Evolutionary conservation across 2,888 invertebrate species (phyloP), one percentile per base, ranked within the genome.

Genomic region (Apamea monoglypha): DNA sequence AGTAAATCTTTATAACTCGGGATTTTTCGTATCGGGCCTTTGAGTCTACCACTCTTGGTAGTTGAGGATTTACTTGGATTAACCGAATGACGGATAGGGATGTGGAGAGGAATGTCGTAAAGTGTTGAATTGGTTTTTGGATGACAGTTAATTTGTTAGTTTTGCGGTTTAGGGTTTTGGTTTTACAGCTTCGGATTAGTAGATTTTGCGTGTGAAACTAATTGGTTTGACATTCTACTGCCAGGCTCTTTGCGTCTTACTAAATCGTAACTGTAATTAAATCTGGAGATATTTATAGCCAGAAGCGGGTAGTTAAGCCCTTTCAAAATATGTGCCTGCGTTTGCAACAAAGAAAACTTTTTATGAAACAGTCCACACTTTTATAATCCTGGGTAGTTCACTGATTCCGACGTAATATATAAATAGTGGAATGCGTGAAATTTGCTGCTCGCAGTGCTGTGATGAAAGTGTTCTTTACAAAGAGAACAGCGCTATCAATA

Each of bases 1-100:
- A 95, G 95, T 95, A 94, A 94, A 94, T 95, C 95, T 95, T 94
- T 94, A 93, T 93, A 94, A 93, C 93, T 93, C 89, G 89, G 90
- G 92, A 93, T 93, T 95, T 95, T 96, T 95, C 94, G 94, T 93
- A 93, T 91, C 91, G 92, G 90, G 92, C 89, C 89, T 94, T 91
- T 90, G 92, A 92, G 91, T 91, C 91, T 87, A 87, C 88, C 89
- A 89, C 88, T 91, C 92, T 94, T 94, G 95, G 94, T 95, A 92
- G 90, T 91, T 87, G 85, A 86, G 92, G 94, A 92, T 93, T 93
- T 93, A 90, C 90, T 90, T 89, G 92, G 93, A 93, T 93, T 94
- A 93, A 91, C 92, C 88, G 88, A 91, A 92, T 81, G 90, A 88
- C 90, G 90, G 92, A 91, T 92, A 90, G 90, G 83, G 21, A 56